phyloP scores from a whole-genome alignment of 1,140 invertebrate species.

The Helicoverpa armigera region DNA sequence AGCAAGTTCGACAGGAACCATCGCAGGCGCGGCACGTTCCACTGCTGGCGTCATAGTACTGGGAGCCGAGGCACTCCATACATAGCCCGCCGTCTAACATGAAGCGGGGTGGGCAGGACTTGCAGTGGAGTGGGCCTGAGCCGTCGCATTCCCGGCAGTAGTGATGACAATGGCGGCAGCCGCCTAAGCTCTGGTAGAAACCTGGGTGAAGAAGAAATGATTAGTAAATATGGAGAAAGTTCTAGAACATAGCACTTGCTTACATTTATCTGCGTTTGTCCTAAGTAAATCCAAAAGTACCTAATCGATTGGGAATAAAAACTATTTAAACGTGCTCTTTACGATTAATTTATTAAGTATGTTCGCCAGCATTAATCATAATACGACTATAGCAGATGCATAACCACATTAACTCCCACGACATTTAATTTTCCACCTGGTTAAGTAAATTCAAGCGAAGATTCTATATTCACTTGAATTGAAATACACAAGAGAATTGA shows the following conservation, averaged over 20 bases:
- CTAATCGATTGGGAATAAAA: no score
- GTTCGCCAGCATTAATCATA: no score
- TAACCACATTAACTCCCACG: no score
- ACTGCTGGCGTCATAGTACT: conserved; percentile 91
- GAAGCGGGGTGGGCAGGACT: conserved; percentile 90
- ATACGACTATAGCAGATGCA: no score
- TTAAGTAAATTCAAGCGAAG: neutral
- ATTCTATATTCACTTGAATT: neutral
- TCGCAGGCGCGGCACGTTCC: conserved; percentile 90
- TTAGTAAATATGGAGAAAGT: neutral
- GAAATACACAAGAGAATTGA: conserved; percentile 13
- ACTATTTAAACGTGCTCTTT: no score
- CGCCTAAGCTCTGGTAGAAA: conserved; percentile 92
- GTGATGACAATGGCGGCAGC: conserved; percentile 94
- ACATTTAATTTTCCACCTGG: no score
- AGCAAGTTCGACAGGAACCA: conserved; percentile 89
- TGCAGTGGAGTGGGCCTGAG: conserved; percentile 91
- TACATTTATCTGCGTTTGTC: no score
- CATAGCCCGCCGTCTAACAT: conserved; percentile 92
- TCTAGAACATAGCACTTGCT: neutral
- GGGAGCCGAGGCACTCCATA: conserved; percentile 91
- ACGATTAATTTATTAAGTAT: no score
- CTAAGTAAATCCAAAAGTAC: no score
- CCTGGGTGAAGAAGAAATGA: conserved; percentile 68
- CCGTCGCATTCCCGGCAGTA: conserved; percentile 93